A percentile compares a stretch with the other conserved stretches of the same genome.
These are phyloP conservation scores for Chaetodon auriga DNA, from an alignment of 2,113 vertebrate genomes.

Conservation along the genomic window DNA sequence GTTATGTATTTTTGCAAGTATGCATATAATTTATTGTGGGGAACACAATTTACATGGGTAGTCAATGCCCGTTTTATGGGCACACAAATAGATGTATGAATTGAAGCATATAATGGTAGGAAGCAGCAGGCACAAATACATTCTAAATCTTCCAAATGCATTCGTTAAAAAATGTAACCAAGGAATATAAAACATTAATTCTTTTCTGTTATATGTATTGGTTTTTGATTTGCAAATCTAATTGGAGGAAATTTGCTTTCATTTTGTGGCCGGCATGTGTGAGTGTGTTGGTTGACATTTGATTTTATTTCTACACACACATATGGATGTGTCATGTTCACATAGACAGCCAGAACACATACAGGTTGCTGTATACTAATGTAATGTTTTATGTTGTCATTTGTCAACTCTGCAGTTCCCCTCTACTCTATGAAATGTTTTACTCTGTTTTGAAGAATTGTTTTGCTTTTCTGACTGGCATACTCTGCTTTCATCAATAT, in stretches of 20 bases:
- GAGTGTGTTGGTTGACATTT: constrained; percentile 25
- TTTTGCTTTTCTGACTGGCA: not conserved
- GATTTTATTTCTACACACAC: not conserved
- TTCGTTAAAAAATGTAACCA: constrained; percentile 97
- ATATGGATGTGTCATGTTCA: not conserved
- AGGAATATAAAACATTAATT: constrained; percentile 99
- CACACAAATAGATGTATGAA: constrained; percentile 99
- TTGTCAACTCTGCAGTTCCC: not conserved
- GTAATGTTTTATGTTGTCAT: not conserved
- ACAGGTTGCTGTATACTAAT: not conserved
- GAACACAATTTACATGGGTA: constrained; percentile 99
- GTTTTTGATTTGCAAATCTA: constrained; percentile 99
- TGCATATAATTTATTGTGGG: constrained; percentile 99
- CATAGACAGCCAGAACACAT: not conserved
- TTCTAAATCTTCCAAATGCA: constrained; percentile 99
- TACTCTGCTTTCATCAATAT: not conserved
- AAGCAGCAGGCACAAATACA: constrained; percentile 98
- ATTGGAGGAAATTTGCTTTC: constrained; percentile 90
- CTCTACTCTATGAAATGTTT: not conserved
- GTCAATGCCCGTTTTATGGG: constrained; percentile 99
- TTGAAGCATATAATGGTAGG: constrained; percentile 99
- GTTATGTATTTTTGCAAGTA: constrained; percentile 99
- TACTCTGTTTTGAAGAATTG: not conserved
- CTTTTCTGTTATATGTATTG: constrained; percentile 94
- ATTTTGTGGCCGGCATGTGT: constrained; percentile 46